These are phyloP conservation scores for Cygnus buccinator DNA, from an alignment of 2,113 vertebrate species.

Conservation along the genomic window DNA sequence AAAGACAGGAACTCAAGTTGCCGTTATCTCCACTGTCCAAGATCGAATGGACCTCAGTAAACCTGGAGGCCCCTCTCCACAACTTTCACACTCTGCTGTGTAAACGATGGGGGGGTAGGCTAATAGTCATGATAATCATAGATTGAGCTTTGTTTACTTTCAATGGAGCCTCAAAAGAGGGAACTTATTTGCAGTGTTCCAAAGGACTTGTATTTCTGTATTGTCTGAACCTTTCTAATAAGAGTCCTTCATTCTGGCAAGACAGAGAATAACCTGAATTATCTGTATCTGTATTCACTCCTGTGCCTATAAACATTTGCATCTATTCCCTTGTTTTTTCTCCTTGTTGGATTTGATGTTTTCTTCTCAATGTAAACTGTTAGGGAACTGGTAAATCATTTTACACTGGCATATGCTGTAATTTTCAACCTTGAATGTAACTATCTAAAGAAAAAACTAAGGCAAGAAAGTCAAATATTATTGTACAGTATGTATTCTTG, in stretches of 20 bases:
- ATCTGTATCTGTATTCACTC: background rate
- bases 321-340: background rate
- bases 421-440: background rate
- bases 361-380: background rate
- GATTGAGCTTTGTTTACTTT: background rate
- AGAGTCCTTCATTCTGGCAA: background rate
- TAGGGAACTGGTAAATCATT: background rate
- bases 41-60: background rate
- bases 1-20: constrained; percentile 7
- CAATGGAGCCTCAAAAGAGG: background rate
- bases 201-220: background rate
- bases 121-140: background rate
- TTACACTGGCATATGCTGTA: background rate
- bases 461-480: background rate
- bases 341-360: background rate
- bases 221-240: background rate
- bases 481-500: background rate
- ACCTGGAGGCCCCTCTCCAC: background rate
- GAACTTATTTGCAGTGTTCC: background rate
- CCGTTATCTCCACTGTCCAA: background rate
- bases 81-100: background rate
- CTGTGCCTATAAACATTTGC: background rate
- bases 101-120: background rate
- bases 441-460: background rate
- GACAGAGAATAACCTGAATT: background rate